Conservation (phyloP, 1,140 invertebrate genomes). For the Bombus waltoni region DNA sequence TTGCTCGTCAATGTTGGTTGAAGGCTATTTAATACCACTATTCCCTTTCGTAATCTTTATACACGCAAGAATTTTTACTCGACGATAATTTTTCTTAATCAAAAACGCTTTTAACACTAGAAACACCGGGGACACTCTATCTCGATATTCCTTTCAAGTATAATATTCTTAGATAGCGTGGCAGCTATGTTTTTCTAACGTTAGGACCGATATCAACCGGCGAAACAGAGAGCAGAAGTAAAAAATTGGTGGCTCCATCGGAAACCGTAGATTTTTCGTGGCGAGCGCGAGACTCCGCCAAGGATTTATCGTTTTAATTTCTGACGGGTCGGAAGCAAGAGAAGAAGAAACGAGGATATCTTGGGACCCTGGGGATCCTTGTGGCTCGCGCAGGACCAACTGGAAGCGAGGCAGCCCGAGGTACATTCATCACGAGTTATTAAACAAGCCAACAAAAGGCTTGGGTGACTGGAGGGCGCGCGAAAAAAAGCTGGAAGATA, state of each 20-base stretch:
- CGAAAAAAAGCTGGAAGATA: conserved; percentile 74
- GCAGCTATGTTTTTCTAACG: not conserved
- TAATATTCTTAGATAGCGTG: too few species aligned
- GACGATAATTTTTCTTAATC: too few species aligned
- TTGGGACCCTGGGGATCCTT: conserved; percentile 38
- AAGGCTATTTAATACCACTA: too few species aligned
- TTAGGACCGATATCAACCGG: too few species aligned
- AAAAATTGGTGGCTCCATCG: not conserved
- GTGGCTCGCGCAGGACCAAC: conserved; percentile 42
- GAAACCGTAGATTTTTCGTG: not conserved
- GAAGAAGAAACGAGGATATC: conserved; percentile 57
- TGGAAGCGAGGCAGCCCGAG: conserved; percentile 66
- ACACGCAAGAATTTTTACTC: too few species aligned
- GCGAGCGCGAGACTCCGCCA: not conserved
- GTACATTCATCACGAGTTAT: conserved; percentile 82
- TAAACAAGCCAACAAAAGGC: conserved; percentile 81
- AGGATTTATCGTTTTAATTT: conserved; percentile 68
- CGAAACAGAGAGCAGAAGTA: not conserved
- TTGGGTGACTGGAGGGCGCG: conserved; percentile 51
- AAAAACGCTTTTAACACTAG: too few species aligned
- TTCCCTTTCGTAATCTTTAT: too few species aligned
- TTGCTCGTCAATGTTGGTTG: too few species aligned
- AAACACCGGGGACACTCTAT: too few species aligned
- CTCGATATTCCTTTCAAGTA: too few species aligned
- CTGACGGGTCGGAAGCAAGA: conserved; percentile 39